Evolutionary conservation across 2,888 invertebrate species (phyloP).

Genomic region (Metacarcinus magister): DNA sequence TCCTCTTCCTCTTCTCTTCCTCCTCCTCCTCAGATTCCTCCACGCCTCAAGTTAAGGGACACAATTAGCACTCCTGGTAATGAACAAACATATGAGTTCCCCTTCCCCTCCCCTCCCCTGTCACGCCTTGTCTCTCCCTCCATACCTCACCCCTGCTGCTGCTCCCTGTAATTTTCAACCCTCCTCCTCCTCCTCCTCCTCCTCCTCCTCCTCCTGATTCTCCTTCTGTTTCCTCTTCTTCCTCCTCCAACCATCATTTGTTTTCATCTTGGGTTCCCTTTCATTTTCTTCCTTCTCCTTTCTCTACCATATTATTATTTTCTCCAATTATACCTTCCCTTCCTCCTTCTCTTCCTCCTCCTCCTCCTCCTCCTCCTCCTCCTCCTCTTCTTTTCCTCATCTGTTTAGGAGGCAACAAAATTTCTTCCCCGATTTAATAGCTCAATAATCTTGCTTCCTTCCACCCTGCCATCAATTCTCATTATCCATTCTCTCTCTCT

Average conservation of each 20-base stretch:
- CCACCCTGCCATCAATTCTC: background rate
- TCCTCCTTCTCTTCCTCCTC: background rate
- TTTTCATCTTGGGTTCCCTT: background rate
- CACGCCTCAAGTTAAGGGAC: background rate
- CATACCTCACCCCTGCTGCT: background rate
- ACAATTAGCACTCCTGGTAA: slow-evolving; percentile 36
- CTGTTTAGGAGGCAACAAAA: background rate
- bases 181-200: background rate
- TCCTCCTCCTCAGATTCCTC: slow-evolving; percentile 3
- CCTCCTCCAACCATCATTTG: background rate
- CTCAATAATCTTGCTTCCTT: background rate
- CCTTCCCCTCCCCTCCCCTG: background rate
- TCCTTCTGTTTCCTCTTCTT: background rate
- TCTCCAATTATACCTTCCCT: background rate
- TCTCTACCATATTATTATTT: background rate
- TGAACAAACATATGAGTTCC: slow-evolving; percentile 16
- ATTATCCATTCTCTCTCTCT: background rate
- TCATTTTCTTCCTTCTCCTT: background rate
- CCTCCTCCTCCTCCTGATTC: background rate
- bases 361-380: background rate
- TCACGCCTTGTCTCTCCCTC: background rate
- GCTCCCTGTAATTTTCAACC: background rate
- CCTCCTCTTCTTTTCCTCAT: background rate
- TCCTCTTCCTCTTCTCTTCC: background rate
- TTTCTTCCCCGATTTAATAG: background rate